Percentiles rank a stretch among this genome's conserved stretches.
These are phyloP conservation scores for Leuctra nigra DNA, from an alignment of 2,888 invertebrate genomes.

Conservation along the genomic window DNA sequence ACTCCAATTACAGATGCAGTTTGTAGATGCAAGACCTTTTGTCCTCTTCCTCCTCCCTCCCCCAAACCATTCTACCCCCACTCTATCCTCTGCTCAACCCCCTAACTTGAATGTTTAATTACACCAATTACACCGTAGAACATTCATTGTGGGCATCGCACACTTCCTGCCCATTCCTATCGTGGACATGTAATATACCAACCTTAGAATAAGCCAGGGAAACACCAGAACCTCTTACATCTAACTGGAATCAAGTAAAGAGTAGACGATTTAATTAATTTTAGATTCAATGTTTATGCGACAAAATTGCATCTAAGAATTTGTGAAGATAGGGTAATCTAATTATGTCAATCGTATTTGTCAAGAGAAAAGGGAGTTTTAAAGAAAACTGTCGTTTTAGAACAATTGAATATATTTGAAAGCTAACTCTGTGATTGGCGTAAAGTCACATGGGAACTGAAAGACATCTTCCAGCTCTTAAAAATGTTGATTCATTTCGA, in stretches of 20 bases:
- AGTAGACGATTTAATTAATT: slow-evolving; percentile 7
- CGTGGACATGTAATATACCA: background rate
- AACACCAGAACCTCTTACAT: background rate
- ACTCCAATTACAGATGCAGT: slow-evolving; percentile 9
- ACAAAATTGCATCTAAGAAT: too few relatives aligned
- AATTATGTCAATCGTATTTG: too few relatives aligned
- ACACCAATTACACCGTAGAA: slow-evolving; percentile 17
- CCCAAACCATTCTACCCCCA: background rate
- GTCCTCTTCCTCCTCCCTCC: background rate
- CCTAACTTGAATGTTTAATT: slow-evolving; percentile 17
- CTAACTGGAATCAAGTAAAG: background rate
- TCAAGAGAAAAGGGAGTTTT: too few relatives aligned
- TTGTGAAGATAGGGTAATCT: too few relatives aligned
- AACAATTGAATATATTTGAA: too few relatives aligned
- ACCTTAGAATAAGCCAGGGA: background rate
- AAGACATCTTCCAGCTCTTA: too few relatives aligned
- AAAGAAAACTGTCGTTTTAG: too few relatives aligned
- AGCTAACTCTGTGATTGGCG: too few relatives aligned
- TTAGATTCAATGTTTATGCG: background rate
- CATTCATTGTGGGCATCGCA: slow-evolving; percentile 17
- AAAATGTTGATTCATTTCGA: too few relatives aligned
- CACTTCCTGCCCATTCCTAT: slow-evolving; percentile 2
- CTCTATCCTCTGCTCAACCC: background rate
- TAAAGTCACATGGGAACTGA: too few relatives aligned
- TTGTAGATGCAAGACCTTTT: slow-evolving; percentile 2